A percentile compares a stretch with the other conserved stretches of the same genome.
phyloP scores from a whole-genome alignment of 2,888 invertebrate genomes.

The Drosophila quinaria region DNA sequence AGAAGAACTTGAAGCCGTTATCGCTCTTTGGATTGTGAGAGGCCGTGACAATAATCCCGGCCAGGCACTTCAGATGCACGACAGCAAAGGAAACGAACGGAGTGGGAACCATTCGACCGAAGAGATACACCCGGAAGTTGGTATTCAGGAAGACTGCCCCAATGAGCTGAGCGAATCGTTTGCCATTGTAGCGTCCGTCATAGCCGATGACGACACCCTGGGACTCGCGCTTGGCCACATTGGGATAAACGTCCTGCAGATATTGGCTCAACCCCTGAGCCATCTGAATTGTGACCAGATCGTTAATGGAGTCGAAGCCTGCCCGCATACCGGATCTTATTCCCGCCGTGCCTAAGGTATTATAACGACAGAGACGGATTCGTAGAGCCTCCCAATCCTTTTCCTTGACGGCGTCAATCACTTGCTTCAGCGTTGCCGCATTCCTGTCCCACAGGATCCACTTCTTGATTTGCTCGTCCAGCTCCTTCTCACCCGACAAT shows the following conservation, averaged over 20 bases:
- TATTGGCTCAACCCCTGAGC: conserved; percentile 95
- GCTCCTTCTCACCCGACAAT: conserved; percentile 82
- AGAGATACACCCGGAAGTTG: conserved; percentile 93
- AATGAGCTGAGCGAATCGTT: conserved; percentile 92
- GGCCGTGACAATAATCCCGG: conserved; percentile 97
- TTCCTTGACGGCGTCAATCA: conserved; percentile 87
- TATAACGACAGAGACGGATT: conserved; percentile 89
- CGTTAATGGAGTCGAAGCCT: conserved; percentile 97
- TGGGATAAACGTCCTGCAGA: conserved; percentile 88
- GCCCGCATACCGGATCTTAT: conserved; percentile 96
- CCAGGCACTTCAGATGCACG: conserved; percentile 90
- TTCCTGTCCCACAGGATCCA: conserved; percentile 93
- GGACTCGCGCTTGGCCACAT: conserved; percentile 86
- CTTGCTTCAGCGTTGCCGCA: conserved; percentile 88
- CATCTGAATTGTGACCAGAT: conserved; percentile 97
- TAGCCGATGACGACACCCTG: conserved; percentile 95
- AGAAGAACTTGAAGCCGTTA: conserved; percentile 99
- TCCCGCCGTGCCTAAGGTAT: conserved; percentile 97
- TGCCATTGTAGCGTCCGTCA: conserved; percentile 96
- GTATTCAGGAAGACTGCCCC: conserved; percentile 92
- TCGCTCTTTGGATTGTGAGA: conserved; percentile 98
- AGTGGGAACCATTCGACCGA: conserved; percentile 93
- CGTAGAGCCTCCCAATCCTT: conserved; percentile 87
- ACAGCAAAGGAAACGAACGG: conserved; percentile 97
- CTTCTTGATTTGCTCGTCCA: conserved; percentile 89